phyloP scores from a whole-genome alignment of 1,140 invertebrate genomes.

The Plodia interpunctella region DNA sequence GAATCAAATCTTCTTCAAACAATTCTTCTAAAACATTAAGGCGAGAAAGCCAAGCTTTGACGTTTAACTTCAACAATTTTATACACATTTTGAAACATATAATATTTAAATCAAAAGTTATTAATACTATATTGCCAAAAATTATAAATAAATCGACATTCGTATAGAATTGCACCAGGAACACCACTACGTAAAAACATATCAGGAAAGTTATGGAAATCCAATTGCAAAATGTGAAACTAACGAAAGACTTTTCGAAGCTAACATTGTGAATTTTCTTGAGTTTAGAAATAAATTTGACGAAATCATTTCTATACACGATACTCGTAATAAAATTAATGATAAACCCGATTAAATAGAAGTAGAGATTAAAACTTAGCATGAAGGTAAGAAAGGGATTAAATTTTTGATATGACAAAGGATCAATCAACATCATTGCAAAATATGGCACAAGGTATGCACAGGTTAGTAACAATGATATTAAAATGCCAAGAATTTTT shows the following conservation, averaged over 20 bases:
- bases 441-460: background rate
- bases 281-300: background rate
- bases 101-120: background rate
- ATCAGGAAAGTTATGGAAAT: background rate
- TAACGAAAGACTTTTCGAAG: background rate
- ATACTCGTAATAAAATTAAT: background rate
- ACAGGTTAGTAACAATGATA: background rate
- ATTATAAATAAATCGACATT: background rate
- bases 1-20: background rate
- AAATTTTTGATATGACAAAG: background rate
- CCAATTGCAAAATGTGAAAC: background rate
- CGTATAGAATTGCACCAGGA: background rate
- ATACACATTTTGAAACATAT: background rate
- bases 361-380: background rate
- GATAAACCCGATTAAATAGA: background rate
- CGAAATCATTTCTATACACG: background rate
- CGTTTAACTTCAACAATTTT: background rate
- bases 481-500: background rate
- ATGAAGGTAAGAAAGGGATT: background rate
- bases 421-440: background rate
- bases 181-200: background rate
- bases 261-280: background rate
- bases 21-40: background rate
- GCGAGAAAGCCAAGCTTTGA: background rate
- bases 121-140: background rate